These are phyloP conservation scores for Corythornis madagascariensis DNA, from an alignment of 2,113 vertebrate species.

Conservation along the genomic window DNA sequence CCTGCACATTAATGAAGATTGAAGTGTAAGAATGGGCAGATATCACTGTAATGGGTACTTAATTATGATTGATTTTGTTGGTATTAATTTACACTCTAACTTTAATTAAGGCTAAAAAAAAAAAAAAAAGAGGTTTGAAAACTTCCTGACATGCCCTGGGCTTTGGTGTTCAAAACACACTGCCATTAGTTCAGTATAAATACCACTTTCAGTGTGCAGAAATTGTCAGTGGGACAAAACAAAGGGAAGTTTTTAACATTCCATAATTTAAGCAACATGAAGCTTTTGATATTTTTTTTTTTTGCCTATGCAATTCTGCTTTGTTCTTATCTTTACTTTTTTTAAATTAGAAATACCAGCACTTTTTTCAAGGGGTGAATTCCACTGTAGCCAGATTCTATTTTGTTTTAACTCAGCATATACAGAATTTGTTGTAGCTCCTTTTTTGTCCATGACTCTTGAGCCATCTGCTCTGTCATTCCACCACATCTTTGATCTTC, in stretches of 20 bases:
- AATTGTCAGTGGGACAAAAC: not conserved
- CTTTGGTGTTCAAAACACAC: not conserved
- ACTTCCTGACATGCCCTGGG: not conserved
- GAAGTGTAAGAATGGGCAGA: constrained; percentile 61
- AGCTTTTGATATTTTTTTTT: not conserved
- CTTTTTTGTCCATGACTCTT: not conserved
- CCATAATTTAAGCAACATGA: not conserved
- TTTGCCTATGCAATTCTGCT: not conserved
- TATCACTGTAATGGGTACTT: constrained; percentile 65
- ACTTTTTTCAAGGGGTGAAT: not conserved
- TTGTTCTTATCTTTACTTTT: not conserved
- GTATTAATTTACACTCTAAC: constrained; percentile 53
- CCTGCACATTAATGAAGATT: constrained; percentile 65
- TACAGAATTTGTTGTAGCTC: not conserved
- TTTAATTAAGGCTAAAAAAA: constrained; percentile 50
- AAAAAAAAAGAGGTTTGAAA: not conserved
- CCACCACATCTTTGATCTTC: not conserved
- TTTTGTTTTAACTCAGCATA: not conserved
- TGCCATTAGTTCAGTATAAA: not conserved
- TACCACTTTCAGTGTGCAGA: not conserved
- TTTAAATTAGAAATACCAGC: not conserved
- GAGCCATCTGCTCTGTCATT: not conserved
- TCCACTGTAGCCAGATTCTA: not conserved
- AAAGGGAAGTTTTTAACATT: not conserved
- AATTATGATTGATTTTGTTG: constrained; percentile 69